Evolutionary conservation across 2,797 vertebrate species (phyloP).

Genomic region (Neopelma chrysocephalum): DNA sequence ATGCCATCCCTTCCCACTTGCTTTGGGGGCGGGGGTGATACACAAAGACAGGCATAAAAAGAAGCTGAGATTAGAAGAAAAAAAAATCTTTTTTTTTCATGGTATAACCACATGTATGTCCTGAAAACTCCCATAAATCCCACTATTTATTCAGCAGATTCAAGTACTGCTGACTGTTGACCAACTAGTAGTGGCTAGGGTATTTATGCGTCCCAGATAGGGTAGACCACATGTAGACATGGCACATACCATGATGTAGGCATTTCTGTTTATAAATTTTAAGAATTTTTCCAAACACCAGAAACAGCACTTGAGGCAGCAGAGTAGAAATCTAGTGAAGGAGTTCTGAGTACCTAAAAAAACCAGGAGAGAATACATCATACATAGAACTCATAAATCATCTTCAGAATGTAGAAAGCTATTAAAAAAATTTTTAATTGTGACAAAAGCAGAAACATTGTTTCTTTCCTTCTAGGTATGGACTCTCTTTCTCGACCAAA

Average conservation of each 20-base stretch:
- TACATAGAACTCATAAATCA: background rate
- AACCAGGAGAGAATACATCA: background rate
- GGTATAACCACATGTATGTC: background rate
- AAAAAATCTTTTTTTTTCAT: background rate
- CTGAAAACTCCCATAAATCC: background rate
- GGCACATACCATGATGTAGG: constrained; percentile 93
- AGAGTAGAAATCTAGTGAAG: constrained; percentile 84
- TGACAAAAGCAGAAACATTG: background rate
- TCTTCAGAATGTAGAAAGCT: background rate
- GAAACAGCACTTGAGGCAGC: constrained; percentile 95
- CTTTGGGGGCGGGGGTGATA: background rate
- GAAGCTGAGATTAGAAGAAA: background rate
- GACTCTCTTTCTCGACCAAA: background rate
- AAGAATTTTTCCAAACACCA: constrained; percentile 95
- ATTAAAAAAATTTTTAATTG: background rate
- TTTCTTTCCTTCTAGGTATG: background rate
- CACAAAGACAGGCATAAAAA: background rate
- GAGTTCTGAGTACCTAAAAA: constrained; percentile 84
- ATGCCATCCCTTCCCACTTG: background rate
- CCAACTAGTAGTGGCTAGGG: background rate
- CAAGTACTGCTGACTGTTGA: background rate
- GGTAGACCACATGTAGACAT: background rate
- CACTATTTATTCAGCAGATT: background rate
- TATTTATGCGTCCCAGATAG: background rate
- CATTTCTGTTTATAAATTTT: constrained; percentile 96